Percentiles rank a stretch among this genome's conserved stretches.
These are phyloP conservation scores for Hemibagrus wyckioides DNA, from an alignment of 2,113 vertebrate species.

Conservation along the genomic window DNA sequence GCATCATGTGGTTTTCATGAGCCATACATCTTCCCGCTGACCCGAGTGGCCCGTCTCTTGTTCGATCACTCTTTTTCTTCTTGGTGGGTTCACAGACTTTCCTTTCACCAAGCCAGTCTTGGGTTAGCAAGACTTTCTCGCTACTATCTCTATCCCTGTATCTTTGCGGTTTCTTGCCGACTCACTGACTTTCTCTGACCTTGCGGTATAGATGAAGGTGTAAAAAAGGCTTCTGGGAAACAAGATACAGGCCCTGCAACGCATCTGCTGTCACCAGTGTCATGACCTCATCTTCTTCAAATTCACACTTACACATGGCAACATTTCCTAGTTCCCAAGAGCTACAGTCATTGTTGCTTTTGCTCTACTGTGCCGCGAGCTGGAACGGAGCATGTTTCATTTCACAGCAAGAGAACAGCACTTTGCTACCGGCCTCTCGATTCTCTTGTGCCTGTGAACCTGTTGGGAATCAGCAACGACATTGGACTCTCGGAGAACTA, in stretches of 20 bases:
- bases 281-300: constrained; percentile 32
- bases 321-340: constrained; percentile 30
- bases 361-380: neutral
- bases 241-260: constrained; percentile 6
- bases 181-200: constrained; percentile 21
- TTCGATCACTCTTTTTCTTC: constrained; percentile 12
- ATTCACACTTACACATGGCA: constrained; percentile 19
- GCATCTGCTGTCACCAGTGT: constrained; percentile 27
- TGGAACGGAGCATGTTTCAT: constrained; percentile 13
- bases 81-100: constrained; percentile 20
- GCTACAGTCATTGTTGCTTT: constrained; percentile 24
- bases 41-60: neutral
- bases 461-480: neutral
- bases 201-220: constrained; percentile 27
- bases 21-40: neutral
- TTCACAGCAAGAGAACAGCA: constrained; percentile 3
- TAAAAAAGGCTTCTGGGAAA: constrained; percentile 36
- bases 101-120: neutral
- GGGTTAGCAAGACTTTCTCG: neutral
- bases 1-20: constrained; percentile 27
- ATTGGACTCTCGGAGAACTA: neutral
- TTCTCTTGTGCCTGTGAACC: constrained; percentile 17
- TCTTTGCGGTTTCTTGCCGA: neutral
- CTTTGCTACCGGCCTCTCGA: neutral
- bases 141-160: constrained; percentile 6